These are phyloP conservation scores for Daubentonia madagascariensis DNA, from an alignment of 2,113 vertebrate species.

Conservation along the genomic window DNA sequence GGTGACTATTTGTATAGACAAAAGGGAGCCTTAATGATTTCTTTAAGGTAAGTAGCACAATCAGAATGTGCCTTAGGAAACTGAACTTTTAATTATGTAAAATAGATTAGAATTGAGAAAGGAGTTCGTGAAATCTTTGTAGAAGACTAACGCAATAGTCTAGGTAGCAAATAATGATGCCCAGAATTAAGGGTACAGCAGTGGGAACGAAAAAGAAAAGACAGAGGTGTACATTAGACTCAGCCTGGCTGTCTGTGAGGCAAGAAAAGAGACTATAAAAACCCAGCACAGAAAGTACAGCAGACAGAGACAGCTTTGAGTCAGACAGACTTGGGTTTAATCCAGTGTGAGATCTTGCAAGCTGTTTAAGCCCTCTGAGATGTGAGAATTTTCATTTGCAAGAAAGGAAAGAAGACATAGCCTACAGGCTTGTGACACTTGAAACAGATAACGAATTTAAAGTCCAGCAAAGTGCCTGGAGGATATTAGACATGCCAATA, in stretches of 20 bases:
- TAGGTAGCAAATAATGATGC: not conserved
- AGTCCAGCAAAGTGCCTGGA: not conserved
- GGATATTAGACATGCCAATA: not conserved
- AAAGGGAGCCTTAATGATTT: not conserved
- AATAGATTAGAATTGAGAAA: not conserved
- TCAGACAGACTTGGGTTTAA: not conserved
- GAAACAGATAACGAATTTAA: not conserved
- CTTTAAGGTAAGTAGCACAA: not conserved
- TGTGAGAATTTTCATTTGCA: not conserved
- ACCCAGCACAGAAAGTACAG: not conserved
- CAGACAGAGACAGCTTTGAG: not conserved
- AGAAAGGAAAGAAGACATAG: not conserved
- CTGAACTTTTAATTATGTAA: not conserved
- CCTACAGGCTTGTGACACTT: not conserved
- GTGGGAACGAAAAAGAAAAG: not conserved
- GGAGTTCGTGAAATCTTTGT: not conserved
- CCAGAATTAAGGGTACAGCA: not conserved
- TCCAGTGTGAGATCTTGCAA: not conserved
- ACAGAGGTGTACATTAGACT: rapidly evolving
- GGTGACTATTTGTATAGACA: not conserved
- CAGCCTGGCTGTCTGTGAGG: not conserved
- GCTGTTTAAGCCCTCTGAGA: not conserved
- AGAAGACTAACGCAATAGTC: not conserved
- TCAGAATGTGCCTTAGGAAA: not conserved
- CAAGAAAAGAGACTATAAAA: not conserved